Conservation (phyloP, 2,797 vertebrate species). For the Pipistrellus nathusii region DNA sequence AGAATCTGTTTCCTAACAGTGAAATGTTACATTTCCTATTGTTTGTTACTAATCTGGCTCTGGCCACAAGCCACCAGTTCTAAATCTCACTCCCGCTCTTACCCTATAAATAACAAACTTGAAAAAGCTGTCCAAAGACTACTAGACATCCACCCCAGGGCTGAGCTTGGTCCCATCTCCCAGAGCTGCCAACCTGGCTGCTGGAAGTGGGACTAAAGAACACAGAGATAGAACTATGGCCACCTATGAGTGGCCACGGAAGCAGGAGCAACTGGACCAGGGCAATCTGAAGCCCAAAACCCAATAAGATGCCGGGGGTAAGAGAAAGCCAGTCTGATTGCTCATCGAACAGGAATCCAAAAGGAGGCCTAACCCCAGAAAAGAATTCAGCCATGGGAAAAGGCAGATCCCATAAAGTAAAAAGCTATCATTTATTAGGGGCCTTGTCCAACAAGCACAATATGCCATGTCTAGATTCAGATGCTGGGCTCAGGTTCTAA, state of each 20-base stretch:
- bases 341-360: background rate
- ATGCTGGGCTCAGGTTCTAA: background rate
- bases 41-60: background rate
- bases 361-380: background rate
- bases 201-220: background rate
- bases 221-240: background rate
- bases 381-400: background rate
- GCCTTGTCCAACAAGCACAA: too few relatives aligned
- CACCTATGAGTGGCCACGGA: background rate
- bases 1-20: background rate
- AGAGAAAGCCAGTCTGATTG: background rate
- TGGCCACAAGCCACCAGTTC: background rate
- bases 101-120: background rate
- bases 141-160: background rate
- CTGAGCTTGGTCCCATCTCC: background rate
- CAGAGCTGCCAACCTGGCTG: background rate
- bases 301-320: background rate
- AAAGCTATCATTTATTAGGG: background rate
- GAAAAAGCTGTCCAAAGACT: background rate
- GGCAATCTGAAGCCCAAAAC: background rate
- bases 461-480: background rate
- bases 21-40: background rate
- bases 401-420: background rate
- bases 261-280: background rate
- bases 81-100: background rate